phyloP scores from a whole-genome alignment of 2,113 vertebrate species.

The Aleadryas rufinucha region DNA sequence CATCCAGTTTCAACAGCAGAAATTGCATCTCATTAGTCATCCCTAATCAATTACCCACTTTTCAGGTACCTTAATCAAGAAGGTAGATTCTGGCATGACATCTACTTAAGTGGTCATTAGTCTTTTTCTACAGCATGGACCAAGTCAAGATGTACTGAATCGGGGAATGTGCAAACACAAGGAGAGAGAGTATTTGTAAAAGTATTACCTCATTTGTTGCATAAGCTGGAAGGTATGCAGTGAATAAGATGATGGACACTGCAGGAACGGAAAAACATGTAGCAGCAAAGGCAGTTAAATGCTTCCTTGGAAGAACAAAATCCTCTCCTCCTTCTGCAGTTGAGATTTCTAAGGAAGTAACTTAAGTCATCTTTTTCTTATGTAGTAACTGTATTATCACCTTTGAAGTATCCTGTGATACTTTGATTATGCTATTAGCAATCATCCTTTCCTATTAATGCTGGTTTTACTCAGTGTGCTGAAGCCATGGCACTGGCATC shows the following conservation, averaged over 20 bases:
- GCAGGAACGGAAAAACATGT: neutral
- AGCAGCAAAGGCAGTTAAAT: neutral
- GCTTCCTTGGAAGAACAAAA: neutral
- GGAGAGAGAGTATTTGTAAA: neutral
- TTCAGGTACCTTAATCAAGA: neutral
- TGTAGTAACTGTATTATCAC: neutral
- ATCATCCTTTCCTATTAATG: neutral
- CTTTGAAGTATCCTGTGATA: neutral
- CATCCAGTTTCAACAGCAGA: neutral
- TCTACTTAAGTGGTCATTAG: neutral
- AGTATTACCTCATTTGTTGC: neutral
- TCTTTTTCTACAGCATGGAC: neutral
- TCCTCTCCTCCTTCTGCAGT: neutral
- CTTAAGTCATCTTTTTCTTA: neutral
- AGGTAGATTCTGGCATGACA: neutral
- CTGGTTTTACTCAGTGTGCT: neutral
- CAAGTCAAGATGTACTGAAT: neutral
- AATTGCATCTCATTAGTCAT: neutral
- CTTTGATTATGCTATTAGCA: neutral
- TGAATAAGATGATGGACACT: neutral
- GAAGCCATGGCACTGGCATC: neutral
- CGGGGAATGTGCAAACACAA: rapidly evolving
- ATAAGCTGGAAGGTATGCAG: neutral
- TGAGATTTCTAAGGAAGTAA: neutral
- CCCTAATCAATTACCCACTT: neutral